Conservation (phyloP, 37 sponge, comb jelly and placozoan species). For the Eunapius fragilis region DNA sequence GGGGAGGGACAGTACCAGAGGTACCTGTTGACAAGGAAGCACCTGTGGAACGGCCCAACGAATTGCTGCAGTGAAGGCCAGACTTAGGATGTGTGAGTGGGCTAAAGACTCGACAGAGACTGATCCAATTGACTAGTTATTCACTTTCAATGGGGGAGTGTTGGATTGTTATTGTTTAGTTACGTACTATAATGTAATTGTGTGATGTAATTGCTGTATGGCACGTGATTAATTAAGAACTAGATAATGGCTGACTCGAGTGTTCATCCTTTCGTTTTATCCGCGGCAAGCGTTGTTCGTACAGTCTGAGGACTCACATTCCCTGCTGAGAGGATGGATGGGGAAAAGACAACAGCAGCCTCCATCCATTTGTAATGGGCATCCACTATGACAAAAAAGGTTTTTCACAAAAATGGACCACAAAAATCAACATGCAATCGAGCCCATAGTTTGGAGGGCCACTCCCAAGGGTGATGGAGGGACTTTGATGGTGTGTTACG, state of each 20-base stretch:
- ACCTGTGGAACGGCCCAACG: no score
- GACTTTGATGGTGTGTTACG: constrained; percentile 6
- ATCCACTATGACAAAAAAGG: constrained; percentile 28
- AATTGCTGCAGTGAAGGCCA: neutral
- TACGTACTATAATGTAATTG: neutral
- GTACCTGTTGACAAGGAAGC: no score
- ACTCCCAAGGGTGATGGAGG: constrained; percentile 35
- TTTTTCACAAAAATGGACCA: constrained; percentile 29
- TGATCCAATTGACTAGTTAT: neutral
- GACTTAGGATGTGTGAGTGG: neutral
- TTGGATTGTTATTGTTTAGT: neutral
- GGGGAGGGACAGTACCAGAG: no score
- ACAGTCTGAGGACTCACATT: constrained; percentile 32
- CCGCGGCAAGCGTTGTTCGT: neutral
- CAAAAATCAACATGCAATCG: constrained; percentile 37
- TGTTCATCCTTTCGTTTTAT: neutral
- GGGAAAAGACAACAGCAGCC: constrained; percentile 6
- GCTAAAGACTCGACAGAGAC: neutral
- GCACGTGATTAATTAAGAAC: no score
- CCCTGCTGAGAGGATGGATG: constrained; percentile 16
- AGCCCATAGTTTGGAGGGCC: constrained; percentile 42
- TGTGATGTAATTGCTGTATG: no score
- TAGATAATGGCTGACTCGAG: neutral
- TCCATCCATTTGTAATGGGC: constrained; percentile 43
- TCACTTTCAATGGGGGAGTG: neutral